Base-by-base conservation (phyloP, 1,140 invertebrate genomes). In the Drosophila burlai region DNA sequence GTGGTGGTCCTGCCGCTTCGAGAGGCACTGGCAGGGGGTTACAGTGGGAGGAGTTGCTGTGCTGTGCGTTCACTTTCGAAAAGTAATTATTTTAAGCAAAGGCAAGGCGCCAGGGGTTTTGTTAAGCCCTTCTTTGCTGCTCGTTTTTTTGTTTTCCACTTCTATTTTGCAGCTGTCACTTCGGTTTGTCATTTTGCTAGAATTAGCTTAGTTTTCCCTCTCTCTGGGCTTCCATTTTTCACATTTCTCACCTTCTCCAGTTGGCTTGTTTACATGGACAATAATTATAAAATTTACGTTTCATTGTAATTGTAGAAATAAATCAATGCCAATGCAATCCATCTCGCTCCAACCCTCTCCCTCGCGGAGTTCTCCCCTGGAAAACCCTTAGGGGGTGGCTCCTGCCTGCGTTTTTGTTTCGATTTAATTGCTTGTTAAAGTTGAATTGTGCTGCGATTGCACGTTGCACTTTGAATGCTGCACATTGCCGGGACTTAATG, bases 31-130 rank as follows among this genome's bases (percentile, higher is more conserved):
- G 21, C n/a, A 34, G 58, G 54, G 45, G 58, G n/a, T 45, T 38
- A 10, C 34, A 15, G 36, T 34, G 45, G 66, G 40, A 4, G 29
- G 36, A 11, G 29, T 36, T 49, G 55, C 52, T 49, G n/a, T 43
- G 68, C 60, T 55, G 62, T 60, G 65, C 43, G 54, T 76, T 77
- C 69, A 67, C 83, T 83, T 86, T 91, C 75, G 80, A 92, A 92
- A 92, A 92, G 90, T 92, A 92, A 92, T 92, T 92, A 92, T 92
- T 92, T 89, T 78, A 80, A 90, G 85, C 85, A 80, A 78, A 87
- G 65, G 74, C 64, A 63, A 62, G 69, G 84, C 73, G 84, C 85
- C 78, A 69, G 73, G 81, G 83, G 62, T 72, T 65, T 63, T 47
- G 42, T 55, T 71, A 31, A 65, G 60, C 61, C 60, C 65, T 57